Evolutionary conservation across 1,140 invertebrate genomes (phyloP).

Genomic region (Leptinotarsa texana): DNA sequence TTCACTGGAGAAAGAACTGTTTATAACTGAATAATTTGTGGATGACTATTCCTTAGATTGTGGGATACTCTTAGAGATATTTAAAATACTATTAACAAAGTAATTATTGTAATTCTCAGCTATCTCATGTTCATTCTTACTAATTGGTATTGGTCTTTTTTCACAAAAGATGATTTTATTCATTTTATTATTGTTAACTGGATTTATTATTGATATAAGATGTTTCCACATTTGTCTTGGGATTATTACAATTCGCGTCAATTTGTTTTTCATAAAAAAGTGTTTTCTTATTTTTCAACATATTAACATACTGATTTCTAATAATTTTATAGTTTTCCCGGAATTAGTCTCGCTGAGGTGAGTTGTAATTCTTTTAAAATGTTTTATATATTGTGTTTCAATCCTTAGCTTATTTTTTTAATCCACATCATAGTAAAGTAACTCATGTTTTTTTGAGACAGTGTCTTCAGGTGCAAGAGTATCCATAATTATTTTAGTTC

Average conservation of each 20-base stretch:
- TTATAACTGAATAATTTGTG: too few species aligned
- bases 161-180: constrained; percentile 1
- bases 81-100: too few species aligned
- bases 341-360: too few species aligned
- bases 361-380: too few species aligned
- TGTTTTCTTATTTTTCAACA: background rate
- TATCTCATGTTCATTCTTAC: background rate
- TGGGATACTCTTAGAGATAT: too few species aligned
- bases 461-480: constrained; percentile 11
- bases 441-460: background rate
- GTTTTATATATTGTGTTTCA: too few species aligned
- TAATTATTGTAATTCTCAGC: background rate
- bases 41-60: too few species aligned
- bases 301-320: too few species aligned
- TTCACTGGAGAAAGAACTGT: too few species aligned
- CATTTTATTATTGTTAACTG: background rate
- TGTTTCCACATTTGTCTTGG: background rate
- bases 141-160: constrained; percentile 4
- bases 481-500: constrained; percentile 10
- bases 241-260: background rate
- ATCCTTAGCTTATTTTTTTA: too few species aligned
- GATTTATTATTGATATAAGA: constrained; percentile 15
- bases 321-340: too few species aligned
- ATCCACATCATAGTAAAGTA: too few species aligned
- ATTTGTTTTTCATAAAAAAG: constrained; percentile 1